A percentile compares a stretch with the other conserved stretches of the same genome.
phyloP scores from a whole-genome alignment of 2,113 vertebrate genomes.

The Mesitornis unicolor region DNA sequence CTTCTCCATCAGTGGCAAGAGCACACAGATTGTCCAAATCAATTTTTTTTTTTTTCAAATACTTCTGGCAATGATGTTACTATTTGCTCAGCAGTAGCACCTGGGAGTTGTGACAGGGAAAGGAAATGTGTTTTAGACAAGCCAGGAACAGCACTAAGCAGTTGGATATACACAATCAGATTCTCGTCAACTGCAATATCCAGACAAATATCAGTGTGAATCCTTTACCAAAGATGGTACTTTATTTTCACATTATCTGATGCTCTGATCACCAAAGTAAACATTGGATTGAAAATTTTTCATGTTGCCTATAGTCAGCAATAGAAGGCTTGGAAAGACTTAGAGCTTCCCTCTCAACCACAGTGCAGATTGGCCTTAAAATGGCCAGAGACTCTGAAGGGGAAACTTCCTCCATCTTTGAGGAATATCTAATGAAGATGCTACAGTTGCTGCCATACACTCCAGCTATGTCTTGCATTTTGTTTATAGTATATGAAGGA shows the following conservation, averaged over 20 bases:
- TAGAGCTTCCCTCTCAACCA: neutral
- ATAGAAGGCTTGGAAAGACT: neutral
- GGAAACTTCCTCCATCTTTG: neutral
- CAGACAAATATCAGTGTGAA: neutral
- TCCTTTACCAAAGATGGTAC: neutral
- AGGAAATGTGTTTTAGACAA: conserved; percentile 48
- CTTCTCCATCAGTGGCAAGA: conserved; percentile 41
- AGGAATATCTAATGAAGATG: neutral
- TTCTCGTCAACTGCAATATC: neutral
- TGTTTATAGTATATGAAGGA: neutral
- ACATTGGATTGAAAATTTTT: neutral
- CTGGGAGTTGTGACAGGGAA: conserved; percentile 60
- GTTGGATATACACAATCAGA: conserved; percentile 8
- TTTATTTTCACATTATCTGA: neutral
- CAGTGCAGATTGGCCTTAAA: neutral
- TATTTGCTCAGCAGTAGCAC: conserved; percentile 61
- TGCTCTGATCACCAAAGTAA: neutral
- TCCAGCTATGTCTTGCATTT: neutral
- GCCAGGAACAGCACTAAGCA: neutral
- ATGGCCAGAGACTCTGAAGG: neutral
- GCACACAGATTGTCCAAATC: conserved; percentile 45
- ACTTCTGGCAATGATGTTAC: conserved; percentile 43
- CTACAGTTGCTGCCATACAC: neutral
- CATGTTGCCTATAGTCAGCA: neutral
- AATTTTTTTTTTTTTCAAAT: conserved; percentile 67